Conservation (phyloP, 2,888 invertebrate species). For the Thymelicus lineola region DNA sequence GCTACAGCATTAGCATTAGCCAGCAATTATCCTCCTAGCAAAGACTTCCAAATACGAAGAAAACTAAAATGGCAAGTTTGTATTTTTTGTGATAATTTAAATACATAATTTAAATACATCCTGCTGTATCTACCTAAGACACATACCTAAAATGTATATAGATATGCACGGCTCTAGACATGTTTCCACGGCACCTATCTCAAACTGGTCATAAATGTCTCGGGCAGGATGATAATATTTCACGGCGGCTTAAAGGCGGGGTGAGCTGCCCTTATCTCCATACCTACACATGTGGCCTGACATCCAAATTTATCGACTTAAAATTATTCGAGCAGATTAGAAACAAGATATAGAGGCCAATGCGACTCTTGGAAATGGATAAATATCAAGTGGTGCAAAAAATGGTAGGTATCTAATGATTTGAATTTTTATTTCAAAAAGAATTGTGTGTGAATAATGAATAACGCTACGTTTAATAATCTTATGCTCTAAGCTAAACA, state of each 20-base stretch:
- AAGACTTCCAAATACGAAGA: too few species aligned
- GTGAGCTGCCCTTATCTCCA: conserved; percentile 68
- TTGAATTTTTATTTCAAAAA: too few species aligned
- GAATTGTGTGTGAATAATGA: too few species aligned
- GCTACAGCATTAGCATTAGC: too few species aligned
- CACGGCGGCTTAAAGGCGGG: conserved; percentile 77
- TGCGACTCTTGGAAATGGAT: conserved; percentile 46
- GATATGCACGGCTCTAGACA: conserved; percentile 61
- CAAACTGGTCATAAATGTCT: conserved; percentile 78
- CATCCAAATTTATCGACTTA: conserved; percentile 83
- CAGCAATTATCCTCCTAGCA: too few species aligned
- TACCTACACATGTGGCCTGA: conserved; percentile 78
- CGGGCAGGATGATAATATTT: conserved; percentile 82
- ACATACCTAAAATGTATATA: conserved; percentile 38
- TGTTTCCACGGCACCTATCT: conserved; percentile 77
- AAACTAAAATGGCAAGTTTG: neutral
- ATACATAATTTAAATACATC: conserved; percentile 31
- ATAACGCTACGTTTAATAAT: too few species aligned
- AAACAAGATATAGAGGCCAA: conserved; percentile 68
- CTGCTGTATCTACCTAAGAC: conserved; percentile 15
- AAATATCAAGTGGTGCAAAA: conserved; percentile 21
- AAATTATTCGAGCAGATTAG: conserved; percentile 81
- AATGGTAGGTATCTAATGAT: conserved; percentile 1
- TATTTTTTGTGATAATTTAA: conserved; percentile 12
- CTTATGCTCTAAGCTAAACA: too few species aligned